phyloP scores from a whole-genome alignment of 2,888 invertebrate genomes.

The Steinernema carpocapsae region DNA sequence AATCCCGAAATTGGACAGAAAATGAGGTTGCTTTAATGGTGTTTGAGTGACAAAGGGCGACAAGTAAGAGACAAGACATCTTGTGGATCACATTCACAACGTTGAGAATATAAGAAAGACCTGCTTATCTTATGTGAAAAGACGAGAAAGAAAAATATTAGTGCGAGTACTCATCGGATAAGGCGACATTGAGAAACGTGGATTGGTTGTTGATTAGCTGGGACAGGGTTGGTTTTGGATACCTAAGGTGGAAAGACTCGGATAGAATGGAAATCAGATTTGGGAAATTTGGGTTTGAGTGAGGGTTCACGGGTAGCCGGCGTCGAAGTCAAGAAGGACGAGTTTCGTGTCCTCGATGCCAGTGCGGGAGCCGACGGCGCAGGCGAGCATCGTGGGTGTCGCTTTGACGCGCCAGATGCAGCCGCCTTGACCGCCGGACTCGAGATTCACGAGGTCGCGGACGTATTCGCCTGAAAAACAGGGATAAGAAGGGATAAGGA shows the following conservation, averaged over 20 bases:
- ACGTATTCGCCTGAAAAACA: slow-evolving; percentile 80
- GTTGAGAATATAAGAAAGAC: slow-evolving; percentile 31
- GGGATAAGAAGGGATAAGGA: background rate
- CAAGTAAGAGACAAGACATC: slow-evolving; percentile 11
- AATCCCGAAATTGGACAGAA: slow-evolving; percentile 23
- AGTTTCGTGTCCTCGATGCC: slow-evolving; percentile 98
- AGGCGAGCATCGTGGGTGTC: slow-evolving; percentile 92
- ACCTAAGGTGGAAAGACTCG: background rate
- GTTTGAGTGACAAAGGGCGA: slow-evolving; percentile 8
- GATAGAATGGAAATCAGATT: background rate
- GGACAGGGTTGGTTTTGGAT: background rate
- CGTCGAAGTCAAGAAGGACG: slow-evolving; percentile 94
- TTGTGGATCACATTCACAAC: slow-evolving; percentile 24
- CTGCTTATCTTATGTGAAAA: slow-evolving; percentile 31
- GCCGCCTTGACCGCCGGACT: slow-evolving; percentile 94
- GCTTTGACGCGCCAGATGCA: slow-evolving; percentile 97
- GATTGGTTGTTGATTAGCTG: background rate
- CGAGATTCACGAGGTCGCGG: slow-evolving; percentile 88
- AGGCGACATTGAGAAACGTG: slow-evolving; percentile 14
- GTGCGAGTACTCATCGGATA: slow-evolving; percentile 21
- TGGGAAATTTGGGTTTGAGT: background rate
- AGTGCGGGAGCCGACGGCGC: slow-evolving; percentile 96
- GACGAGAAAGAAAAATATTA: background rate
- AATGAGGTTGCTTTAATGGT: slow-evolving; percentile 5
- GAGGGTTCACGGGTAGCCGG: slow-evolving; percentile 70